phyloP scores from a whole-genome alignment of 2,113 vertebrate species.

The Gobiocypris rarus region DNA sequence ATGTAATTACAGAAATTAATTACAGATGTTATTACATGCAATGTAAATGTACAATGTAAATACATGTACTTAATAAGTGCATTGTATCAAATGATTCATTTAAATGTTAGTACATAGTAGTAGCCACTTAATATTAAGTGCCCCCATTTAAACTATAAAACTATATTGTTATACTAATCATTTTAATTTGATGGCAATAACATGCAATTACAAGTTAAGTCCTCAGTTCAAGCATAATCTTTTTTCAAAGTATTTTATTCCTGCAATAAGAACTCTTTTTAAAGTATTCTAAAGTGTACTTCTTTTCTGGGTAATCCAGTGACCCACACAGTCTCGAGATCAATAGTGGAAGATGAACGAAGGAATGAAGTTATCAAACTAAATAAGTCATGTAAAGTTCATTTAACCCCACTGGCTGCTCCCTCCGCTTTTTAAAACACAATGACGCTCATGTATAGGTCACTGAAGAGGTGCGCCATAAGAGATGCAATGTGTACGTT shows the following conservation, averaged over 20 bases:
- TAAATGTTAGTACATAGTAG: too few relatives aligned
- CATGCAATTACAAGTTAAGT: too few relatives aligned
- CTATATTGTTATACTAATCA: too few relatives aligned
- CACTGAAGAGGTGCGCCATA: conserved; percentile 20
- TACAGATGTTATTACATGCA: too few relatives aligned
- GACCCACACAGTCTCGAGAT: background rate
- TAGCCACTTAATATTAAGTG: too few relatives aligned
- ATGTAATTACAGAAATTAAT: too few relatives aligned
- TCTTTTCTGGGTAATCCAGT: background rate
- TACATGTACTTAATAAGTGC: too few relatives aligned
- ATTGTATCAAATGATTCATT: too few relatives aligned
- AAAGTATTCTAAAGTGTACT: background rate
- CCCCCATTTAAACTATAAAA: too few relatives aligned
- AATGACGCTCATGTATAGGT: conserved; percentile 1
- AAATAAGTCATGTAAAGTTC: background rate
- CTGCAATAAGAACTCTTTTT: background rate
- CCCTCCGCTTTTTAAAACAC: background rate
- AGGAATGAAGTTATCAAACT: background rate
- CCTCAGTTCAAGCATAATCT: background rate
- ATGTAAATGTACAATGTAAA: too few relatives aligned
- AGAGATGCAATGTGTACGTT: conserved; percentile 11
- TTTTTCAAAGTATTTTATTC: background rate
- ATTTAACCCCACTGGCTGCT: background rate
- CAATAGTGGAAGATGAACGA: background rate
- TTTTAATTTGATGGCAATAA: too few relatives aligned